Evolutionary conservation across 2,797 vertebrate species (phyloP).

Genomic region (Rhyacichthys aspro): DNA sequence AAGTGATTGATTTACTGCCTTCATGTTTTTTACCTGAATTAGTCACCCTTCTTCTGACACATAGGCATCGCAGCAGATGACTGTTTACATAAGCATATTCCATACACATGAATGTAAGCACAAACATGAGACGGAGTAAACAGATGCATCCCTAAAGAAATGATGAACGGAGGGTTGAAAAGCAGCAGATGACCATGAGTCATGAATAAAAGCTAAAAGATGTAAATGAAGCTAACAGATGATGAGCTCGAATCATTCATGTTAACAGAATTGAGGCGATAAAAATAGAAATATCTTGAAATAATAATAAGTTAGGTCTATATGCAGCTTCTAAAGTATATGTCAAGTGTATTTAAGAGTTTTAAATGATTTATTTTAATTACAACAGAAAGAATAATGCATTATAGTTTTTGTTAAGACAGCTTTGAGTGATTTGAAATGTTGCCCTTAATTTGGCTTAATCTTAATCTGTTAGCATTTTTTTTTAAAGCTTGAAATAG

Average conservation of each 20-base stretch:
- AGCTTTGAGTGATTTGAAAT: too few species aligned
- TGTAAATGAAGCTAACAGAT: constrained; percentile 8
- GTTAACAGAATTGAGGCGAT: neutral
- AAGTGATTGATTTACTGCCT: too few species aligned
- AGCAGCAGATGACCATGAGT: constrained; percentile 44
- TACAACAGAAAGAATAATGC: too few species aligned
- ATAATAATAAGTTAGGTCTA: neutral
- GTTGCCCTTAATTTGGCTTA: too few species aligned
- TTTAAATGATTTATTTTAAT: too few species aligned
- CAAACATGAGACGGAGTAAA: constrained; percentile 23
- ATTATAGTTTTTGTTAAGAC: too few species aligned
- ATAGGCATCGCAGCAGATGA: neutral
- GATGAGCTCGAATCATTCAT: neutral
- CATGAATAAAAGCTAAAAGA: constrained; percentile 44
- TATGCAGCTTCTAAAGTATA: neutral
- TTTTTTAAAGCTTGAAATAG: too few species aligned
- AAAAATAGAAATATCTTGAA: neutral
- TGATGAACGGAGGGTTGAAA: constrained; percentile 14
- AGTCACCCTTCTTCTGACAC: neutral
- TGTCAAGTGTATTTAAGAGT: too few species aligned
- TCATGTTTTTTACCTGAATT: too few species aligned
- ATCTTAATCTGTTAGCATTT: too few species aligned
- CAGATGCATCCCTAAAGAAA: constrained; percentile 15
- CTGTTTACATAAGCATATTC: constrained; percentile 14
- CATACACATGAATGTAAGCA: neutral